Evolutionary conservation across 2,888 invertebrate genomes (phyloP).

Genomic region (Axea sp.): DNA sequence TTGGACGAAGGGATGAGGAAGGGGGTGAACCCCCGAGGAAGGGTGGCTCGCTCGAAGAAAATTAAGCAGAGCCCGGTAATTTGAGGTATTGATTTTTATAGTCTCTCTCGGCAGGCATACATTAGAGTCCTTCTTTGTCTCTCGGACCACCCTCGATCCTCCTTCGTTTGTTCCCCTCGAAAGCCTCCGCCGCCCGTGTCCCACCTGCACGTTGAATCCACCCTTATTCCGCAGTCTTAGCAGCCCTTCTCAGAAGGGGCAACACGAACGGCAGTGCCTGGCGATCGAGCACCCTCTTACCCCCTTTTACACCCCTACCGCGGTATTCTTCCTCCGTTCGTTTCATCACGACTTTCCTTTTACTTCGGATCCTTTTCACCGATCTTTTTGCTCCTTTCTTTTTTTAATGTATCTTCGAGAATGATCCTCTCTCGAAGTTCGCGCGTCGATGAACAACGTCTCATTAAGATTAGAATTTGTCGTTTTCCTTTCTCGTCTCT

Average conservation of each 20-base stretch:
- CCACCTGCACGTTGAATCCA: slow-evolving; percentile 57
- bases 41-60: slow-evolving; percentile 72
- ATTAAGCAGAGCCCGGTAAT: slow-evolving; percentile 80
- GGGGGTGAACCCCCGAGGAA: slow-evolving; percentile 30
- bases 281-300: slow-evolving; percentile 71
- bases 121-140: slow-evolving; percentile 76
- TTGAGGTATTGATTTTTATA: slow-evolving; percentile 80
- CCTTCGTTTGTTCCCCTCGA: slow-evolving; percentile 60
- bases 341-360: slow-evolving; percentile 24
- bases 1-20: slow-evolving; percentile 20
- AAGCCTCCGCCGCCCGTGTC: slow-evolving; percentile 53
- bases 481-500: slow-evolving; percentile 29
- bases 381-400: neutral
- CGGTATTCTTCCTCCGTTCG: slow-evolving; percentile 35
- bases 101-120: slow-evolving; percentile 78
- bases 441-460: slow-evolving; percentile 62
- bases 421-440: slow-evolving; percentile 52
- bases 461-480: slow-evolving; percentile 62
- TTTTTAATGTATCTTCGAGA: slow-evolving; percentile 44
- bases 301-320: slow-evolving; percentile 40
- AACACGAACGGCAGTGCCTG: slow-evolving; percentile 76
- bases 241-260: slow-evolving; percentile 68
- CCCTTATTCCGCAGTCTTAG: slow-evolving; percentile 66
- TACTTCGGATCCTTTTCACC: slow-evolving; percentile 20
- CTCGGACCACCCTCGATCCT: slow-evolving; percentile 61